These are phyloP conservation scores for Ophiodon elongatus DNA, from an alignment of 2,113 vertebrate genomes.

Conservation along the genomic window DNA sequence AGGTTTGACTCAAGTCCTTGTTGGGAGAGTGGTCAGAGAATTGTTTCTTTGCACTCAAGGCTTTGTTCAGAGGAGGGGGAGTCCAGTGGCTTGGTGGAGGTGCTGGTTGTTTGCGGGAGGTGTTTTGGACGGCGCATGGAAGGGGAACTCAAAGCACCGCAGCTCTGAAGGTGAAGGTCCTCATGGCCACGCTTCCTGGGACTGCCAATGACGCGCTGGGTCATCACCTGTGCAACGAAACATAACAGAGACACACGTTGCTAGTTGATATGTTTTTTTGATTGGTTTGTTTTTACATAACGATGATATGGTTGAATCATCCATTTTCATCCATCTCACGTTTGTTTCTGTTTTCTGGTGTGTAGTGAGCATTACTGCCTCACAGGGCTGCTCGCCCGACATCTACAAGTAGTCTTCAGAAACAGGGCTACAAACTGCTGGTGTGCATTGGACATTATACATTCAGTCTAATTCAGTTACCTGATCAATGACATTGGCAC, in stretches of 20 bases:
- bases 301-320: background rate
- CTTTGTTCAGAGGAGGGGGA: conserved; percentile 76
- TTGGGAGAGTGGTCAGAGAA: conserved; percentile 82
- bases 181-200: conserved; percentile 83
- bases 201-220: conserved; percentile 78
- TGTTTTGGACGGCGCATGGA: conserved; percentile 76
- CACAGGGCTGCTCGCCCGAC: background rate
- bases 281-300: background rate
- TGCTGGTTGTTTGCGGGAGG: conserved; percentile 50
- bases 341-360: background rate
- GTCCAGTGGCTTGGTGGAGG: conserved; percentile 57
- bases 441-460: background rate
- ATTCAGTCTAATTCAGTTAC: conserved; percentile 65
- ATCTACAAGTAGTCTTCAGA: background rate
- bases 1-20: conserved; percentile 59
- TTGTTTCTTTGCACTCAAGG: conserved; percentile 86
- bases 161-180: conserved; percentile 93
- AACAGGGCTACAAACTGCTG: background rate
- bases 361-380: background rate
- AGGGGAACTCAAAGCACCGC: conserved; percentile 90
- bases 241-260: conserved; percentile 4
- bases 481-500: conserved; percentile 92
- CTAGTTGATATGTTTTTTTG: background rate
- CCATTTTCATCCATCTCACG: background rate
- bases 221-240: conserved; percentile 83